These are phyloP conservation scores for Eucidaris tribuloides DNA, from an alignment of 35 echinoderm and acorn worm genomes.

Conservation along the genomic window DNA sequence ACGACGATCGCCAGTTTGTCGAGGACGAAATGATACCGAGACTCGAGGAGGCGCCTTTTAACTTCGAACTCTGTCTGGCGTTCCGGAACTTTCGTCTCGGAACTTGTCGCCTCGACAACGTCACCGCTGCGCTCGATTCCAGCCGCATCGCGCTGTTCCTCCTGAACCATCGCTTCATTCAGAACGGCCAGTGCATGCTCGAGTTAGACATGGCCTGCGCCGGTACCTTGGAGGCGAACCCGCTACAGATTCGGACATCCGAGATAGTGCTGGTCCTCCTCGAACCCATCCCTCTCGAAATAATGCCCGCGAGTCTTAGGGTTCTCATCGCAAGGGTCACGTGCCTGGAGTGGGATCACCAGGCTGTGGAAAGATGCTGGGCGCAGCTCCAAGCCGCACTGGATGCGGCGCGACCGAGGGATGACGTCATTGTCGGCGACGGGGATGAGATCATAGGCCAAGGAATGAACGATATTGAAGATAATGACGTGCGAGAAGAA, in stretches of 20 bases:
- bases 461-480: no score
- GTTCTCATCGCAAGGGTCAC: slow-evolving; percentile 27
- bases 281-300: slow-evolving; percentile 6
- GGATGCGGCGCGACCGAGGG: not conserved
- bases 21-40: not conserved
- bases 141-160: not conserved
- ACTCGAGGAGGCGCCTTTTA: slow-evolving; percentile 4
- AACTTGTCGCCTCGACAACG: slow-evolving; percentile 1
- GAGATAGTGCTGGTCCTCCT: not conserved
- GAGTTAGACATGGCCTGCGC: slow-evolving; percentile 25
- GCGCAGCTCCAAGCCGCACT: slow-evolving; percentile 4
- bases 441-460: no score
- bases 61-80: slow-evolving; percentile 10
- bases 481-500: no score
- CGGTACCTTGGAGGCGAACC: not conserved
- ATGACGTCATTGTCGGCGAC: no score
- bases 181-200: slow-evolving; percentile 19
- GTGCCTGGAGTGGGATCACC: slow-evolving; percentile 8
- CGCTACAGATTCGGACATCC: not conserved
- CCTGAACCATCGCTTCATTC: slow-evolving; percentile 16
- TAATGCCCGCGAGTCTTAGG: not conserved
- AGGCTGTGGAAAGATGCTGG: slow-evolving; percentile 26
- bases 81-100: slow-evolving; percentile 35
- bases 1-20: not conserved
- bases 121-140: not conserved